These are phyloP conservation scores for Bradypus variegatus DNA, from an alignment of 2,797 vertebrate species.

Conservation along the genomic window DNA sequence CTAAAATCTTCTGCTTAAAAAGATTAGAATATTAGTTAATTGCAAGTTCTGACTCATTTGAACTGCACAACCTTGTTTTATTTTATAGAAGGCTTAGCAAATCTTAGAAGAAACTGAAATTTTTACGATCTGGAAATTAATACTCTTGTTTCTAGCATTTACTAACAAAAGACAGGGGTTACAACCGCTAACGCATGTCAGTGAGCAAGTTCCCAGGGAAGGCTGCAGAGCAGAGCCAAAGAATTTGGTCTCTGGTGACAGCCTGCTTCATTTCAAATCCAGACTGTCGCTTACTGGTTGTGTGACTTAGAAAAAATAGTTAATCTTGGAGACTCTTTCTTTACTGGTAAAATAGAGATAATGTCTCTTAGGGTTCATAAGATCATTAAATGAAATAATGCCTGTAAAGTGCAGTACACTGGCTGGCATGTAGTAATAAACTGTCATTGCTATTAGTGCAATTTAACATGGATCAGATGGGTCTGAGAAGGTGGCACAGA, in stretches of 20 bases:
- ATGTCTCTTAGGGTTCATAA: neutral
- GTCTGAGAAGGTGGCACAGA: neutral
- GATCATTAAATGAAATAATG: conserved; percentile 24
- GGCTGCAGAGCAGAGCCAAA: neutral
- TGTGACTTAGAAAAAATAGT: neutral
- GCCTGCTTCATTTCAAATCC: conserved; percentile 37
- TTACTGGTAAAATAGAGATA: neutral
- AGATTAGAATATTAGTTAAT: neutral
- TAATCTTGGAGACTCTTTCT: conserved; percentile 3
- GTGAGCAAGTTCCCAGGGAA: conserved; percentile 8
- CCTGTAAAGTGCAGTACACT: neutral
- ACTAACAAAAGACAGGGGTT: conserved; percentile 20
- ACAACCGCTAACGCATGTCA: conserved; percentile 43
- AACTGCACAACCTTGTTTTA: neutral
- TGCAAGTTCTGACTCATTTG: neutral
- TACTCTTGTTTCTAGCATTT: conserved; percentile 27
- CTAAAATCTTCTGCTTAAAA: neutral
- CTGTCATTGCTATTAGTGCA: neutral
- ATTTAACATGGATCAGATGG: neutral
- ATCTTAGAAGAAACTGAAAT: conserved; percentile 17
- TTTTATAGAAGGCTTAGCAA: neutral
- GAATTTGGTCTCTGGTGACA: conserved; percentile 43
- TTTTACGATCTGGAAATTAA: conserved; percentile 46
- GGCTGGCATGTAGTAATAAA: neutral
- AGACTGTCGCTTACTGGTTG: neutral